Base-by-base conservation (phyloP, 2,888 invertebrate species). In the Agrochola litura region DNA sequence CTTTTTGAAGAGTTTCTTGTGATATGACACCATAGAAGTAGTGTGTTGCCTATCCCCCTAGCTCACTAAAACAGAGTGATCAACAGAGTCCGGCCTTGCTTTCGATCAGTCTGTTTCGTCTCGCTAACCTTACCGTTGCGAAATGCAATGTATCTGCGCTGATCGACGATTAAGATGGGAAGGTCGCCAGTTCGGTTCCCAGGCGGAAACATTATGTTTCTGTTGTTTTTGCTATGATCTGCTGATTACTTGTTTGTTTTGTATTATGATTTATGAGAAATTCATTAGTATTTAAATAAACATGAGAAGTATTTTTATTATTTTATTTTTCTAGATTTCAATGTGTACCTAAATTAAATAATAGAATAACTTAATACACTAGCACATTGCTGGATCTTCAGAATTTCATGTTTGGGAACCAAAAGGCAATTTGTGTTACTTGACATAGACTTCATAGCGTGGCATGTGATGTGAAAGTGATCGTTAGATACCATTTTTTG, bases 131-230 rank as follows among this genome's bases (percentile, higher is more conserved):
- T 76, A 80, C 78, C 10, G 79, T 90, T 91, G 87, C 87, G 88
- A 88, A 90, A 88, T 83, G 87, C 84, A 86, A 89, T 87, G 79
- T 86, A 87, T 85, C 86, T 87, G 25, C 37, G 60, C 85, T 88
- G 86, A 89, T 91, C 88, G 85, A 60, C 76, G 75, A 83, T 79
- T 90, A 88, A 88, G 85, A 68, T 80, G 76, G 80, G 86, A 89
- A 91, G 90, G 91, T 86, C 91, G 81, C 76, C 49, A 58, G 81
- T 88, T 86, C 80, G 82, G 85, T 89, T 89, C 90, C 83, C 89
- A 89, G 89, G 86, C 89, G 89, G 89, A 89, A 88, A 87, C 70
- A 77, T 82, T 85, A 86, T 70, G 61, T 58, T 63, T 66, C 43
- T 81, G 67, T 71, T 75, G 49, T 76, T 82, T 82, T 82, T 73